phyloP scores from a whole-genome alignment of 1,140 invertebrate species.

The Lucilia cuprina region DNA sequence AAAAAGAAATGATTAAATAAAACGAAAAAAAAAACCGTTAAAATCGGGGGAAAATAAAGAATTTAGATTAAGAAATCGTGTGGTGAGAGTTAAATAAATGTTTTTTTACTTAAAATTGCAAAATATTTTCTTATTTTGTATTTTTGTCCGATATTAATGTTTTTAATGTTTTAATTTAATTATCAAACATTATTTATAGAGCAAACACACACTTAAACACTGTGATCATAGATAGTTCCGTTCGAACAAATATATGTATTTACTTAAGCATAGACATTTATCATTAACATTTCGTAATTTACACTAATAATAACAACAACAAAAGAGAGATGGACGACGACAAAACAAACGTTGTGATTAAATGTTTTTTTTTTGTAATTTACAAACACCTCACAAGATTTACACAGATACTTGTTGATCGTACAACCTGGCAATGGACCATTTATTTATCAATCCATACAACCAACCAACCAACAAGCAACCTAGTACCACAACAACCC shows the following conservation, averaged over 20 bases:
- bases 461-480: neutral
- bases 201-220: neutral
- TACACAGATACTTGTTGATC: neutral
- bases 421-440: neutral
- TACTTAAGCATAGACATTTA: neutral
- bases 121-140: neutral
- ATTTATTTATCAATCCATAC: neutral
- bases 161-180: constrained; percentile 9
- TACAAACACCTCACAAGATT: neutral
- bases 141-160: neutral
- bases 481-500: neutral
- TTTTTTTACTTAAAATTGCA: neutral
- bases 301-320: neutral
- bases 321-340: too few species aligned
- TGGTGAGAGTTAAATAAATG: neutral
- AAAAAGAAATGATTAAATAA: neutral
- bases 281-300: neutral
- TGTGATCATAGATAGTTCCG: too few species aligned
- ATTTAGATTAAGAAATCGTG: neutral
- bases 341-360: too few species aligned
- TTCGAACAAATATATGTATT: neutral
- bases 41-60: neutral
- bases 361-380: neutral
- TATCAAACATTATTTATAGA: neutral
- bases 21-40: constrained; percentile 6